phyloP scores from a whole-genome alignment of 2,797 vertebrate genomes.

The Hydrophis major region DNA sequence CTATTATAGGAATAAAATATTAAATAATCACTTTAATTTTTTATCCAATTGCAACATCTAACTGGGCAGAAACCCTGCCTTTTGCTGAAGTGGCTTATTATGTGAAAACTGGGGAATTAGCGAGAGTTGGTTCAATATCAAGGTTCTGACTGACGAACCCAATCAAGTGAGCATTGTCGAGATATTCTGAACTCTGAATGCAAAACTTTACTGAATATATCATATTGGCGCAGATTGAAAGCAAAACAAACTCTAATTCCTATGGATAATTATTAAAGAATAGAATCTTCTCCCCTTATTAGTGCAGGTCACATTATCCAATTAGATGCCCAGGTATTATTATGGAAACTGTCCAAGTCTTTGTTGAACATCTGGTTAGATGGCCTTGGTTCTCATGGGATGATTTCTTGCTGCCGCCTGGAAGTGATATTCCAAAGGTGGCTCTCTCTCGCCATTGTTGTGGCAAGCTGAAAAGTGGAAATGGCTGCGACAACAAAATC shows the following conservation, averaged over 20 bases:
- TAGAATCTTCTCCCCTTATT: background rate
- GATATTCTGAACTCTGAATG: background rate
- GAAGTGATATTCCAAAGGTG: no score
- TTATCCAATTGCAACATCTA: background rate
- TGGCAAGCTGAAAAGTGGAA: background rate
- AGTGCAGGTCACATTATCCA: background rate
- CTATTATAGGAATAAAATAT: slow-evolving; percentile 56
- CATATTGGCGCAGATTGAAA: background rate
- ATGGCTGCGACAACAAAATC: background rate
- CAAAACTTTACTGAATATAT: background rate
- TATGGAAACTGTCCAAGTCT: background rate
- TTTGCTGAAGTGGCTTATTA: background rate
- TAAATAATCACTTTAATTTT: slow-evolving; percentile 29
- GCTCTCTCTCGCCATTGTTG: no score
- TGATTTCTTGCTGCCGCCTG: background rate
- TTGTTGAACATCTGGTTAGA: background rate
- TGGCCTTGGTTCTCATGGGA: background rate
- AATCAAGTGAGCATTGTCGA: background rate
- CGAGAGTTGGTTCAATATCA: background rate
- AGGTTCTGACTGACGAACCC: background rate
- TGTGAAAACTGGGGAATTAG: background rate
- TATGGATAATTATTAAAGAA: background rate
- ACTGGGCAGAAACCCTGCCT: background rate
- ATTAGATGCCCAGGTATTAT: background rate
- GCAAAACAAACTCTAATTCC: background rate